Conservation (phyloP, 2,888 invertebrate species). For the Meiosimyza platycephala region DNA sequence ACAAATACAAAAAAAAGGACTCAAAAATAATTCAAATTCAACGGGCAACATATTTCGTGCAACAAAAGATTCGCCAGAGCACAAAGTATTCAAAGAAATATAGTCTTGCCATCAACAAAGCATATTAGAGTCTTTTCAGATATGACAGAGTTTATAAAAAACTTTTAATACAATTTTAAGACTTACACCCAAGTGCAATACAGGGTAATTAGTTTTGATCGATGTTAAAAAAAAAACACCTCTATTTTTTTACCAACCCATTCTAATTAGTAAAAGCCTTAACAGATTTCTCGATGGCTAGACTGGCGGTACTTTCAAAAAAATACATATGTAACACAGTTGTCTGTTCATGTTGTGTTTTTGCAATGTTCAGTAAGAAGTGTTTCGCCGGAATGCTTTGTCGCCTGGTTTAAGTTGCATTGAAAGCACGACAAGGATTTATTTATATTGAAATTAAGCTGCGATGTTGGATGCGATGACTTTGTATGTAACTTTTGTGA, state of each 20-base stretch:
- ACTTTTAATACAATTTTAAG: not conserved
- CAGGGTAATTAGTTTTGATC: no score
- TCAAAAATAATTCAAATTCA: constrained; percentile 1
- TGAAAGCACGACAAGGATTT: constrained; percentile 29
- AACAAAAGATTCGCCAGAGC: not conserved
- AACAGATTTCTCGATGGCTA: no score
- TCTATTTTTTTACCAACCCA: no score
- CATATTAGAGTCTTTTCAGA: constrained; percentile 6
- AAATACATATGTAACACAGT: not conserved
- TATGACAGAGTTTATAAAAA: constrained; percentile 1
- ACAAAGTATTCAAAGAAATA: not conserved
- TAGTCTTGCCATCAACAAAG: not conserved
- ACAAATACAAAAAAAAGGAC: not conserved
- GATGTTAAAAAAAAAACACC: no score
- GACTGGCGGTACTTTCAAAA: not conserved
- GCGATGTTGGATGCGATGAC: constrained; percentile 4
- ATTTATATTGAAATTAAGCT: constrained; percentile 32
- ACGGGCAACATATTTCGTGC: not conserved
- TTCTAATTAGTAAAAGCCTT: no score
- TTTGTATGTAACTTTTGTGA: not conserved
- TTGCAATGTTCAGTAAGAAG: not conserved
- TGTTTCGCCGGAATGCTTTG: not conserved
- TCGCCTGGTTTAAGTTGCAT: not conserved
- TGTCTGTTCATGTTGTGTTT: not conserved
- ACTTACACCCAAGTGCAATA: no score